phyloP scores from a whole-genome alignment of 2,888 invertebrate genomes.

The Malthinus seriepunctatus region DNA sequence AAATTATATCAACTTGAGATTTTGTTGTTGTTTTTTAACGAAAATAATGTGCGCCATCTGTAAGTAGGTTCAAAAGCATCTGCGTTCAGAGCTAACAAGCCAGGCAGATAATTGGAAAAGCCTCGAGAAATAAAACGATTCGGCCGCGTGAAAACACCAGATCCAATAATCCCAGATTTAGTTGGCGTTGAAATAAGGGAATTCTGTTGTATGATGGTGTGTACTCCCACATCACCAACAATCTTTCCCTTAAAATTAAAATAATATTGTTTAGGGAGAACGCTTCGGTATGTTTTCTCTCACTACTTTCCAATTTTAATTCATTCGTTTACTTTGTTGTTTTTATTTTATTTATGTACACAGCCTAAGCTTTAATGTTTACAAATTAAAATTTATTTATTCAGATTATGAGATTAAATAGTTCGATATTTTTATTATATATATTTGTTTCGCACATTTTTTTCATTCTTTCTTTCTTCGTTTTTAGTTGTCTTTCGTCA shows the following conservation, averaged over 20 bases:
- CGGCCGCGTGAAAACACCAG: constrained; percentile 46
- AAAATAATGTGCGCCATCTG: constrained; percentile 32
- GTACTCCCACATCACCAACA: constrained; percentile 2
- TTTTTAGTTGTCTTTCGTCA: no score
- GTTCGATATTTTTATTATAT: background rate
- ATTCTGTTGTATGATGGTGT: constrained; percentile 29
- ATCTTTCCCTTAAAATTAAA: constrained; percentile 20
- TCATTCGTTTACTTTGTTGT: no score
- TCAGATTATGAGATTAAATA: no score
- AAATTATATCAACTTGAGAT: background rate
- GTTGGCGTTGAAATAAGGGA: constrained; percentile 42
- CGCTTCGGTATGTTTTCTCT: no score
- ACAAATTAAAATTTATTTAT: no score
- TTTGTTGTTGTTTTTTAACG: constrained; percentile 18
- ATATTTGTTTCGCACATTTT: no score
- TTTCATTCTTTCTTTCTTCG: no score
- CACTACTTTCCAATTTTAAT: no score
- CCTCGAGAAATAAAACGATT: constrained; percentile 49
- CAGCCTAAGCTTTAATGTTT: no score
- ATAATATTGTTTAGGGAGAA: constrained; percentile 10
- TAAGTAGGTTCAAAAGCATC: constrained; percentile 29
- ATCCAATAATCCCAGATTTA: constrained; percentile 50
- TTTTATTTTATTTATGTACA: no score
- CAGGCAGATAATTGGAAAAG: constrained; percentile 51
- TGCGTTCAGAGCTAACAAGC: constrained; percentile 44